Percentiles rank a stretch among this genome's conserved stretches.
These are phyloP conservation scores for Cataglyphis cursor DNA, from an alignment of 2,888 invertebrate species.

Conservation along the genomic window DNA sequence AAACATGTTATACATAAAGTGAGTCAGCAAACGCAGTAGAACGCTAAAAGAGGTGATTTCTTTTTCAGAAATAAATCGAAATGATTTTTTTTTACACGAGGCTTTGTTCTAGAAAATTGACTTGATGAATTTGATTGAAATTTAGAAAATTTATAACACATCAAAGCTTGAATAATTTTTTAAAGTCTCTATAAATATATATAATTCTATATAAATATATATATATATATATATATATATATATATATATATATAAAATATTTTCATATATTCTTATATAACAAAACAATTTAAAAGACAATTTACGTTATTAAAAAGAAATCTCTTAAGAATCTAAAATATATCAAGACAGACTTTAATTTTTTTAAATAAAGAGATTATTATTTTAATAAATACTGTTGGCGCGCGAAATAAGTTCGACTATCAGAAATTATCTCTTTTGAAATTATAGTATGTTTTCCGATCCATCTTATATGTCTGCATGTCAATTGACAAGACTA, in stretches of 20 bases:
- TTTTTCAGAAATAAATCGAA: background rate
- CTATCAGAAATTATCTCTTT: too few species aligned
- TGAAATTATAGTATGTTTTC: background rate
- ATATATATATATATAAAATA: too few species aligned
- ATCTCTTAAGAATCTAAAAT: background rate
- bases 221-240: too few species aligned
- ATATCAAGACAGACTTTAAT: background rate
- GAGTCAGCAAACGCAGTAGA: background rate
- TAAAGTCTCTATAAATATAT: too few species aligned
- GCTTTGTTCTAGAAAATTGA: background rate
- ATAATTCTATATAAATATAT: too few species aligned
- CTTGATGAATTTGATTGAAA: too few species aligned
- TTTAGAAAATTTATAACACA: background rate
- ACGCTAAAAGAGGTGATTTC: background rate
- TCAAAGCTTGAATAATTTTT: background rate
- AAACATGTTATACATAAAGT: background rate
- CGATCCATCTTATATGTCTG: background rate
- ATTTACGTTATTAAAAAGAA: too few species aligned
- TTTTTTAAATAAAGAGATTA: background rate
- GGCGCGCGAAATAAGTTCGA: background rate
- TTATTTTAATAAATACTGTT: background rate
- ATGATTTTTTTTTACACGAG: background rate
- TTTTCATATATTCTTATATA: too few species aligned
- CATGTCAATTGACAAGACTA: background rate
- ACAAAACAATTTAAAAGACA: too few species aligned